Percentiles rank a stretch among this genome's conserved stretches.
Evolutionary conservation across 2,888 invertebrate species (phyloP).

Genomic region (Actias luna): DNA sequence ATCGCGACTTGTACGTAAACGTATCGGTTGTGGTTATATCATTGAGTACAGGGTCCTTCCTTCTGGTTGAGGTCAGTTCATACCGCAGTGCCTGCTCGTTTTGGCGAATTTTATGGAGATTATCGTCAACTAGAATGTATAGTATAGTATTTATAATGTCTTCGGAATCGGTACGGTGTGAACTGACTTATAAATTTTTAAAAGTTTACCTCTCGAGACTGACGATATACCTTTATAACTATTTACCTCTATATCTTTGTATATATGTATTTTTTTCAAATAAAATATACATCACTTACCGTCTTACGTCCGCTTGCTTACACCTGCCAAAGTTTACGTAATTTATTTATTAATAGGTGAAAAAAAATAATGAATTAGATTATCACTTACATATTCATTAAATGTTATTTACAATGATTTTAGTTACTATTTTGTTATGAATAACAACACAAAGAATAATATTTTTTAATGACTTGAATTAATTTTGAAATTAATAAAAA

Average conservation of each 20-base stretch:
- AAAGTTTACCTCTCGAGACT: slow-evolving; percentile 53
- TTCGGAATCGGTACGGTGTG: slow-evolving; percentile 10
- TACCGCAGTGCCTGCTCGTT: not conserved
- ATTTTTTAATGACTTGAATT: too few relatives aligned
- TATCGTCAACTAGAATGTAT: not conserved
- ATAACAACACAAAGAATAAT: too few relatives aligned
- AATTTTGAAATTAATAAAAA: too few relatives aligned
- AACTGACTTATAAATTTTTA: slow-evolving; percentile 19
- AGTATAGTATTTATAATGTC: not conserved
- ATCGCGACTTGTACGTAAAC: slow-evolving; percentile 4
- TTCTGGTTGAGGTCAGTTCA: not conserved
- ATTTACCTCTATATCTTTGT: slow-evolving; percentile 32
- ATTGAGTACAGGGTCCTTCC: slow-evolving; percentile 6
- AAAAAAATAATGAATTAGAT: too few relatives aligned
- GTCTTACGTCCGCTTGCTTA: slow-evolving; percentile 35
- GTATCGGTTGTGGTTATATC: slow-evolving; percentile 9
- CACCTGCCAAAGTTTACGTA: not conserved
- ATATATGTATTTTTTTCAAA: slow-evolving; percentile 19
- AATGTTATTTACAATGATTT: not conserved
- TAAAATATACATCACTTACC: slow-evolving; percentile 20
- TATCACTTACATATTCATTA: not conserved
- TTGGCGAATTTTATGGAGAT: not conserved
- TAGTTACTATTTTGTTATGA: too few relatives aligned
- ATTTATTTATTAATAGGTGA: not conserved
- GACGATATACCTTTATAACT: slow-evolving; percentile 55